These are phyloP conservation scores for Caenorhabditis wallacei DNA, from an alignment of 2,888 invertebrate genomes.

Conservation along the genomic window DNA sequence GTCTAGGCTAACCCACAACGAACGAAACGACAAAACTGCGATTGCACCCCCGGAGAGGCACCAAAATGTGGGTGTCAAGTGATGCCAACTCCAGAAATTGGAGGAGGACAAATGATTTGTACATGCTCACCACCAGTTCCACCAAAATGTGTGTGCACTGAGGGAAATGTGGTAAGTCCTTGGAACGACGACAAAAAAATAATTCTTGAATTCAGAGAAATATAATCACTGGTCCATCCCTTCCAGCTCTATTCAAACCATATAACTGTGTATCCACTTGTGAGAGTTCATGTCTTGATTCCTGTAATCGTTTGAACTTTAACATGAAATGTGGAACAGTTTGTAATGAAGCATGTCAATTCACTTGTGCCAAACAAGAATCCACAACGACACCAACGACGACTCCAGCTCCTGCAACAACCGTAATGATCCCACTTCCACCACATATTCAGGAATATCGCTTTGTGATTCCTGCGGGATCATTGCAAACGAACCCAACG, in stretches of 20 bases:
- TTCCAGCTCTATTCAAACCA: constrained; percentile 38
- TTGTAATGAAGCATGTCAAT: constrained; percentile 68
- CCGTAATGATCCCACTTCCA: constrained; percentile 50
- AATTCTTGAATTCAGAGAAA: constrained; percentile 38
- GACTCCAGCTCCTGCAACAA: constrained; percentile 26
- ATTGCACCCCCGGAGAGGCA: constrained; percentile 66
- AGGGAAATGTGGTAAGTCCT: constrained; percentile 57
- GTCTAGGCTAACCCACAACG: constrained; percentile 54
- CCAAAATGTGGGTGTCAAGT: constrained; percentile 72
- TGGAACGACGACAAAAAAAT: too few species aligned
- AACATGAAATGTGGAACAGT: constrained; percentile 61
- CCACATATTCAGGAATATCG: constrained; percentile 65
- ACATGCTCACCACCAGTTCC: constrained; percentile 66
- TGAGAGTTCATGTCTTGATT: constrained; percentile 62
- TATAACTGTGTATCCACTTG: constrained; percentile 64
- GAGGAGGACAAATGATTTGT: constrained; percentile 70
- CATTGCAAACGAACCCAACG: constrained; percentile 22
- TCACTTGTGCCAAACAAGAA: constrained; percentile 70
- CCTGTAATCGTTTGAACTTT: constrained; percentile 62
- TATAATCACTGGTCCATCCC: constrained; percentile 50
- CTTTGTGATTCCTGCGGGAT: constrained; percentile 66
- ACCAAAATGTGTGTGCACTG: constrained; percentile 69
- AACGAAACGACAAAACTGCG: constrained; percentile 65
- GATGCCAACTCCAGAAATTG: constrained; percentile 50
- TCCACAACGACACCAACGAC: constrained; percentile 37